These are phyloP conservation scores for Galago senegalensis DNA, from an alignment of 2,797 vertebrate species.

Conservation along the genomic window DNA sequence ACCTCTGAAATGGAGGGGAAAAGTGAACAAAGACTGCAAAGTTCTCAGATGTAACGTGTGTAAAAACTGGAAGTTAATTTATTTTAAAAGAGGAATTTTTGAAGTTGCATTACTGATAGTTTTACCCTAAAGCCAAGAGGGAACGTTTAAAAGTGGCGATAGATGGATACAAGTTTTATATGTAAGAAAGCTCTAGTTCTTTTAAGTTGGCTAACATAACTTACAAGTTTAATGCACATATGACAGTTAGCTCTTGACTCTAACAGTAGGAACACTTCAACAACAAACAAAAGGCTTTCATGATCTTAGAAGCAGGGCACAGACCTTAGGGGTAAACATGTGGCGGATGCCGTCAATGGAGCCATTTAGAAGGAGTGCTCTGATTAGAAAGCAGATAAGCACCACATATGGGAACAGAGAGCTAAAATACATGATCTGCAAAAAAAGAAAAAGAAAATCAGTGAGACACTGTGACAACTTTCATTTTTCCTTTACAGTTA, in stretches of 20 bases:
- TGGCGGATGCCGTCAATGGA: slow-evolving; percentile 96
- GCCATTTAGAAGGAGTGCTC: slow-evolving; percentile 95
- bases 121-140: slow-evolving; percentile 11
- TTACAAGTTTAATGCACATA: slow-evolving; percentile 19
- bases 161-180: background rate
- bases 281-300: background rate
- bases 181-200: background rate
- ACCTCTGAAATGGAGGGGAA: background rate
- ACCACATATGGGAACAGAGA: slow-evolving; percentile 98
- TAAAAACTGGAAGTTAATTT: slow-evolving; percentile 23
- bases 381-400: slow-evolving; percentile 96
- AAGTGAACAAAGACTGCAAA: background rate
- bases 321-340: slow-evolving; percentile 99
- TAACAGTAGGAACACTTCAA: background rate
- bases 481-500: background rate
- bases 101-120: background rate
- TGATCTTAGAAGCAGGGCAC: slow-evolving; percentile 63
- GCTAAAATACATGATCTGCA: slow-evolving; percentile 99
- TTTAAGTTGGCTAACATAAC: background rate
- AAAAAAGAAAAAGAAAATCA: slow-evolving; percentile 73
- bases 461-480: background rate
- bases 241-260: background rate
- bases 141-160: background rate
- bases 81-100: background rate
- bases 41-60: background rate